These are phyloP conservation scores for Clivina fossor DNA, from an alignment of 2,888 invertebrate species.

Conservation along the genomic window DNA sequence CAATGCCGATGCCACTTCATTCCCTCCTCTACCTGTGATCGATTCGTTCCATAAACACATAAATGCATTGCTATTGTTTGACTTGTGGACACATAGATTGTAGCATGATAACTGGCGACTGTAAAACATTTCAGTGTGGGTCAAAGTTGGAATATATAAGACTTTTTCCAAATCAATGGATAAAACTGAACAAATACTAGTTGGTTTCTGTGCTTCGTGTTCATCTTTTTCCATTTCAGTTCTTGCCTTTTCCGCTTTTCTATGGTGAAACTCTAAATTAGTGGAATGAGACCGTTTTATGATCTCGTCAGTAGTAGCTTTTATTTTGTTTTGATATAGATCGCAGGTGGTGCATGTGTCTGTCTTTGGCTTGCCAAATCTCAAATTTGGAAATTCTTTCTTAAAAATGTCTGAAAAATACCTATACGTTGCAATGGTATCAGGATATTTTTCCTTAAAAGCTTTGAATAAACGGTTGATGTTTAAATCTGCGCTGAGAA, in stretches of 20 bases:
- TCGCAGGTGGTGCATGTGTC: conserved; percentile 28
- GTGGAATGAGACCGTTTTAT: not conserved
- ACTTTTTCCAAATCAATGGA: conserved; percentile 43
- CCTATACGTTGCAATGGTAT: conserved; percentile 16
- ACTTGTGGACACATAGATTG: conserved; percentile 41
- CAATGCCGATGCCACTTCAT: conserved; percentile 37
- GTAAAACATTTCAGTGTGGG: conserved; percentile 43
- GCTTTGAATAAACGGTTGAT: conserved; percentile 17
- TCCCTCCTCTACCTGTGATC: conserved; percentile 39
- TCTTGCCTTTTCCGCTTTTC: conserved; percentile 35
- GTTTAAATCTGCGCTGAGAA: conserved; percentile 28
- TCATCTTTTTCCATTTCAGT: conserved; percentile 32
- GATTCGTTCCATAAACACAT: conserved; percentile 40
- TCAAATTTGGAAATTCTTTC: conserved; percentile 21
- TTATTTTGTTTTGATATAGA: conserved; percentile 15
- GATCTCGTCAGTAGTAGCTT: conserved; percentile 8
- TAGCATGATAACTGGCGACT: conserved; percentile 41
- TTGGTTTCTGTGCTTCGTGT: conserved; percentile 29
- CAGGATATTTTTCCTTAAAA: not conserved
- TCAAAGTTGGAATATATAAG: conserved; percentile 41
- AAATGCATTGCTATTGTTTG: conserved; percentile 34
- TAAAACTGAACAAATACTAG: conserved; percentile 39
- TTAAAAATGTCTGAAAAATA: conserved; percentile 22
- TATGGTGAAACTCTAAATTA: not conserved
- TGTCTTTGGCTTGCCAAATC: conserved; percentile 22